phyloP scores from a whole-genome alignment of 2,113 vertebrate genomes.

The Amazona vittata region DNA sequence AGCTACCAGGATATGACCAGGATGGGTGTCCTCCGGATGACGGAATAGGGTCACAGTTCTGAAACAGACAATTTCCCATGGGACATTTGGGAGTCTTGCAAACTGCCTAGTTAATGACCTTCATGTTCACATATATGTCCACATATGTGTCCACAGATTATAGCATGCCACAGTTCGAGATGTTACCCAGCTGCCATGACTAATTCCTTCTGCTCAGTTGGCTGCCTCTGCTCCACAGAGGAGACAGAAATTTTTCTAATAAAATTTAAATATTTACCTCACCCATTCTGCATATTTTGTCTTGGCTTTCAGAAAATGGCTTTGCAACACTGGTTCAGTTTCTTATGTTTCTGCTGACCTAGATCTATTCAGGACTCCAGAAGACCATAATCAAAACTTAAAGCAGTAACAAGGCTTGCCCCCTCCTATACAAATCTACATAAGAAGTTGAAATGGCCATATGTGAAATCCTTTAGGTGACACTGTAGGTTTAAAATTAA shows the following conservation, averaged over 20 bases:
- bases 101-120: not conserved
- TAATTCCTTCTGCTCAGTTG: not conserved
- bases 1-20: not conserved
- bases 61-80: not conserved
- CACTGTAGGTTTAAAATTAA: not conserved
- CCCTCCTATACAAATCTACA: not conserved
- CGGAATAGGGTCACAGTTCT: not conserved
- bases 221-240: not conserved
- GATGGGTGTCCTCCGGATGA: accelerated
- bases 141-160: not conserved
- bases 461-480: not conserved
- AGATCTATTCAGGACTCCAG: not conserved
- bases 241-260: not conserved
- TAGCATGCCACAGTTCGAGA: not conserved
- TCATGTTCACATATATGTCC: not conserved
- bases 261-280: not conserved
- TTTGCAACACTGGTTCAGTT: not conserved
- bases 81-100: not conserved
- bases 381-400: not conserved
- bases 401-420: not conserved
- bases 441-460: not conserved
- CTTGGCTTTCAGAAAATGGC: not conserved
- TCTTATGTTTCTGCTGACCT: not conserved
- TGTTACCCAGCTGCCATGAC: not conserved
- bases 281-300: not conserved